Percentiles rank a stretch among this genome's conserved stretches.
Evolutionary conservation across 2,113 vertebrate genomes (phyloP).

Genomic region (Atherinomorus stipes): DNA sequence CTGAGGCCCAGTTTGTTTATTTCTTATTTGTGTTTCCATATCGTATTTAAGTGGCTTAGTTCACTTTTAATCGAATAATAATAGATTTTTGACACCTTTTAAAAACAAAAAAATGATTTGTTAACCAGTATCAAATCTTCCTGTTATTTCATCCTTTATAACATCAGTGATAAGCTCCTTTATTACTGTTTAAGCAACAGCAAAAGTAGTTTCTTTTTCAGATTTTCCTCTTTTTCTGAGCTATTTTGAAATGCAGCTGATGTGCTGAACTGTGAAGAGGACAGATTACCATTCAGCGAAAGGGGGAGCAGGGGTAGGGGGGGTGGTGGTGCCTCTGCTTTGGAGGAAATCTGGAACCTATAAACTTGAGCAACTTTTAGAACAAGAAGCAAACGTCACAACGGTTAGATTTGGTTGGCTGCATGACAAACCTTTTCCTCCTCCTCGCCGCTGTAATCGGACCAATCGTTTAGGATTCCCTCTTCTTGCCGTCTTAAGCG

Average conservation of each 20-base stretch:
- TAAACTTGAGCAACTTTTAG: conserved; percentile 87
- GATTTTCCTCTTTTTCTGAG: conserved; percentile 8
- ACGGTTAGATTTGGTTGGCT: conserved; percentile 83
- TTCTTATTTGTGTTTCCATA: neutral
- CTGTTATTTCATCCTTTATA: conserved; percentile 9
- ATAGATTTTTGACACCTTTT: too few species aligned
- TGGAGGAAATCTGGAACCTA: conserved; percentile 91
- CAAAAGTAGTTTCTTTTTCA: conserved; percentile 25
- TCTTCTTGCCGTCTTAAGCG: conserved; percentile 72
- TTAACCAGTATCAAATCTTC: neutral
- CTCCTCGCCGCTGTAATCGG: conserved; percentile 66
- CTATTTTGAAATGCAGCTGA: conserved; percentile 27
- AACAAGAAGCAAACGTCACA: conserved; percentile 80
- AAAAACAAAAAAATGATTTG: too few species aligned
- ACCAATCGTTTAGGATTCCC: conserved; percentile 61
- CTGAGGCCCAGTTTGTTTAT: neutral
- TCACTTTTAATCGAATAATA: neutral
- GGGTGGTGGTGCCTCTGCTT: conserved; percentile 56
- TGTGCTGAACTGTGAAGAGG: conserved; percentile 42
- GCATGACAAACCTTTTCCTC: conserved; percentile 71
- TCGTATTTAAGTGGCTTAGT: neutral
- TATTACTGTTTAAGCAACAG: conserved; percentile 18
- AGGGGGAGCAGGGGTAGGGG: conserved; percentile 63
- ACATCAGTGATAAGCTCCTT: neutral
- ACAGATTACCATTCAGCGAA: conserved; percentile 32